These are phyloP conservation scores for Brachionus calyciflorus DNA, from an alignment of 1,140 invertebrate species.

Conservation along the genomic window DNA sequence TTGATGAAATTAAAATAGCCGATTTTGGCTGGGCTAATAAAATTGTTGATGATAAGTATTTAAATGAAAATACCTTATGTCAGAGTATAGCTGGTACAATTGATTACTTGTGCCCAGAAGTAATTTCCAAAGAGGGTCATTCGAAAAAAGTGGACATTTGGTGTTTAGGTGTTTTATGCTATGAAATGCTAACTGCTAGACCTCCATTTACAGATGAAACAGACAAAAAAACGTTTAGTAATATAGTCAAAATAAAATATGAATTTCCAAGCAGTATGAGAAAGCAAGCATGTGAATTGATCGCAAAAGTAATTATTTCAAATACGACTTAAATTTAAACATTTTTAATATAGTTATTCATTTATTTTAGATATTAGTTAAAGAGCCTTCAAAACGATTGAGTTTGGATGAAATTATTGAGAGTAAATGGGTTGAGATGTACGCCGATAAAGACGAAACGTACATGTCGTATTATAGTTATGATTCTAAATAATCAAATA, in stretches of 20 bases:
- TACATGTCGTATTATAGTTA: conserved; percentile 8
- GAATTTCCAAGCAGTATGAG: background rate
- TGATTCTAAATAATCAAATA: background rate
- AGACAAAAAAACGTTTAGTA: background rate
- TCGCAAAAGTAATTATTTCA: conserved; percentile 1
- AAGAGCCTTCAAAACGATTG: background rate
- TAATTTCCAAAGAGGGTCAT: conserved; percentile 90
- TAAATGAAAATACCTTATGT: background rate
- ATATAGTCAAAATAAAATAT: background rate
- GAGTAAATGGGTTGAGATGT: background rate
- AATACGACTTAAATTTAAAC: background rate
- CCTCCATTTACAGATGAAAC: conserved; percentile 72
- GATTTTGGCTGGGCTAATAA: conserved; percentile 33
- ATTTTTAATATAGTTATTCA: background rate
- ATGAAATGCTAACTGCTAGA: conserved; percentile 94
- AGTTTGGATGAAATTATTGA: background rate
- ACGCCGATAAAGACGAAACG: background rate
- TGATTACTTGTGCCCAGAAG: conserved; percentile 59
- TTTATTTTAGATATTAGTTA: conserved; percentile 36
- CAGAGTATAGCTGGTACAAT: conserved; percentile 89
- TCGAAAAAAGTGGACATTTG: conserved; percentile 86
- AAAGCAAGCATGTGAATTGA: background rate
- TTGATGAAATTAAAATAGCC: conserved; percentile 19
- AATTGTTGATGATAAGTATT: background rate
- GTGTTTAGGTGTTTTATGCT: conserved; percentile 94